Base-by-base conservation (phyloP, 2,113 vertebrate species). In the Odontophorus gujanensis region DNA sequence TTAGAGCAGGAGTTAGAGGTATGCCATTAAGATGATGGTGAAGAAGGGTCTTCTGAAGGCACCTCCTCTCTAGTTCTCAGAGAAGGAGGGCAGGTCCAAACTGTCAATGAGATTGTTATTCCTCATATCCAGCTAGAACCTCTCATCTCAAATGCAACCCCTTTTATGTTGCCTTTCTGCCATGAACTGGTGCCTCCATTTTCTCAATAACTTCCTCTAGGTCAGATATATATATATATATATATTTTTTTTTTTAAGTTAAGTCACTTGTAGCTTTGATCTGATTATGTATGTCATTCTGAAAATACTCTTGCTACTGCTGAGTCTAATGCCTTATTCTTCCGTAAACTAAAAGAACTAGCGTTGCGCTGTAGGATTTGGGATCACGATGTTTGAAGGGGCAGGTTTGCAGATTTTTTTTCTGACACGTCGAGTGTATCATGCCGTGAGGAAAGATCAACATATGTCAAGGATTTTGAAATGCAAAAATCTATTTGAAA, bases 101-200 rank as follows among this genome's bases (percentile, higher is more conserved):
- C 26, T 87, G 48, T 75, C 74, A 81, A 30, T 89, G 66, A 65
- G 26, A 42, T 5, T 5, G 2, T 16, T 78, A 75, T 74, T 71
- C 22, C n/a, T 62, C 11, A 2, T 30, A 43, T 8, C 6, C 20
- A 21, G 8, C 30, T 24, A 24, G 40, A 73, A 73, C 51, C 32
- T 16, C 7, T 82, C 17, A 4, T 85, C 72, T 80, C 53, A 57
- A 21, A 47, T 71, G 14, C 6, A 18, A 25, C 13, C 32, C 50
- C 7, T 43, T 67, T 53, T 67, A 7, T 32, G 42, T 72, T 68
- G 22, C 79, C 6, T 24, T 76, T 38, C 28, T 85, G 58, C n/a
- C 13, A 3, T 12, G 32, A 0, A 0, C 19, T 7, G 2, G 36
- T 77, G 45, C 9, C 63, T 77, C n/a, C 2, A 0, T 50, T 34